Conservation (phyloP, 1,140 invertebrate genomes). For the Diprion similis region DNA sequence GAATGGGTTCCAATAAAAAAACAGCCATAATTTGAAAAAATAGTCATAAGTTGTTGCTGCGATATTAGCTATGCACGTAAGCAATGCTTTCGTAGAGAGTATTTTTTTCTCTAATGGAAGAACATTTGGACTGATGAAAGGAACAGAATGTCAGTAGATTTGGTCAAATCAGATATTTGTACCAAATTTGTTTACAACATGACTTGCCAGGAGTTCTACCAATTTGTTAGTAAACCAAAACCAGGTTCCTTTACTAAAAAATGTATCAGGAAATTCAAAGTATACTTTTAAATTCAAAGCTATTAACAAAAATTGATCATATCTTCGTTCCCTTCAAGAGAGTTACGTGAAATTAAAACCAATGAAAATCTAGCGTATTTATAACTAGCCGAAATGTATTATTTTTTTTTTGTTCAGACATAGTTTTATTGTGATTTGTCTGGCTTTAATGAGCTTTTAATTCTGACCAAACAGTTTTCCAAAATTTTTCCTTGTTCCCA, state of each 20-base stretch:
- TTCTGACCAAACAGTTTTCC: too few species aligned
- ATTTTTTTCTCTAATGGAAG: neutral
- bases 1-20: neutral
- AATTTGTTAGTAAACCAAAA: neutral
- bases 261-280: neutral
- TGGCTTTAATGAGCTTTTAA: too few species aligned
- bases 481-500: too few species aligned
- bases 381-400: too few species aligned
- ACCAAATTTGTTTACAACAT: neutral
- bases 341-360: too few species aligned
- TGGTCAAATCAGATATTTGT: neutral
- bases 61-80: conserved; percentile 22
- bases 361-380: too few species aligned
- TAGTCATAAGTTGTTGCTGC: conserved; percentile 19
- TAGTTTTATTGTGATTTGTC: too few species aligned
- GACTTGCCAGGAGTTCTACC: neutral
- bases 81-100: conserved; percentile 24
- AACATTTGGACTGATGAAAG: conserved; percentile 25
- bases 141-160: conserved; percentile 22
- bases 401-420: too few species aligned
- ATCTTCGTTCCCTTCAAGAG: too few species aligned
- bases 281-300: too few species aligned
- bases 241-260: neutral
- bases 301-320: too few species aligned
- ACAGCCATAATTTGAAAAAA: conserved; percentile 5